Percentiles rank a stretch among this genome's conserved stretches.
These are phyloP conservation scores for Peromyscus leucopus DNA, from an alignment of 2,113 vertebrate genomes.

Conservation along the genomic window DNA sequence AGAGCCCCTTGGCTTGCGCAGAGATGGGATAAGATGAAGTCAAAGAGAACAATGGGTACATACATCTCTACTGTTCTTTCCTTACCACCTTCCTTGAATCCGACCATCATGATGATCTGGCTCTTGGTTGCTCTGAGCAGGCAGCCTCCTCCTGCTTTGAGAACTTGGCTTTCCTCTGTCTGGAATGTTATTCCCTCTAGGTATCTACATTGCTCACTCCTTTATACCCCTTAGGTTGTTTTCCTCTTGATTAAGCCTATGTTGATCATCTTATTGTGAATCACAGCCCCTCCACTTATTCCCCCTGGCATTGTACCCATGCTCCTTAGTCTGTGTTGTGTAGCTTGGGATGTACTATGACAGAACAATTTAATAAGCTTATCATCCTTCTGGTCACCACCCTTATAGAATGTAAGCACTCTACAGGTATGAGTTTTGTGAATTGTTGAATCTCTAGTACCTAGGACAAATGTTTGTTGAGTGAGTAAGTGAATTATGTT, in stretches of 20 bases:
- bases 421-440: neutral
- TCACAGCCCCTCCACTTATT: neutral
- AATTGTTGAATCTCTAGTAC: slow-evolving; percentile 39
- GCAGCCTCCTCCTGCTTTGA: neutral
- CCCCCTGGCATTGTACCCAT: neutral
- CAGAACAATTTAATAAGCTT: neutral
- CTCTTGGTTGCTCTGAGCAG: neutral
- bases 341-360: slow-evolving; percentile 36
- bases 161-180: slow-evolving; percentile 9
- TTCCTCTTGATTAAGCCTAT: slow-evolving; percentile 17
- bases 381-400: neutral
- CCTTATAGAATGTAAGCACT: slow-evolving; percentile 15
- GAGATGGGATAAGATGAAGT: neutral
- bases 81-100: neutral
- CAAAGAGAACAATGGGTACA: neutral
- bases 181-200: neutral
- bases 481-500: slow-evolving; percentile 47
- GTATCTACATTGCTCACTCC: neutral
- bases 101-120: neutral
- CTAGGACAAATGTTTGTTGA: slow-evolving; percentile 40
- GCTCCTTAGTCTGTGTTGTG: neutral
- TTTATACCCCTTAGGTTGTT: slow-evolving; percentile 30
- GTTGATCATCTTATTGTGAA: neutral
- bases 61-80: neutral
- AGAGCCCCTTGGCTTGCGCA: neutral